Evolutionary conservation across 1,140 invertebrate genomes (phyloP).

Genomic region (Ceratitis capitata): DNA sequence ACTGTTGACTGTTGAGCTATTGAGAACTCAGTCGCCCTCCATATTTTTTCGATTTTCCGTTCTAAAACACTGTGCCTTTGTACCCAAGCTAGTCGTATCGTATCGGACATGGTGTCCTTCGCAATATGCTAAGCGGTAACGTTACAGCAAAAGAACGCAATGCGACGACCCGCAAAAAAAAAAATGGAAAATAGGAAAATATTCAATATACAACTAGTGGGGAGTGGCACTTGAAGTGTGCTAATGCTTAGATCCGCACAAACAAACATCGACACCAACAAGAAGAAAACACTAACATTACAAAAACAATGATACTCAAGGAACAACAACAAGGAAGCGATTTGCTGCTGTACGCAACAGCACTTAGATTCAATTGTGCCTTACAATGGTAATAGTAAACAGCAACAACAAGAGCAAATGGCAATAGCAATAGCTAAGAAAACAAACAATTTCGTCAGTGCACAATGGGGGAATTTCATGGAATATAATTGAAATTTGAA

Average conservation of each 20-base stretch:
- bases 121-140: background rate
- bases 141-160: background rate
- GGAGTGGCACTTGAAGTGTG: constrained; percentile 4
- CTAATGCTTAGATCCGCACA: background rate
- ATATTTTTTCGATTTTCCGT: too few species aligned
- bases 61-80: background rate
- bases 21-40: too few species aligned
- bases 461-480: constrained; percentile 24
- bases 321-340: background rate
- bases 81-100: background rate
- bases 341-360: too few species aligned
- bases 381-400: too few species aligned
- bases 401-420: too few species aligned
- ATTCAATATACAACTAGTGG: background rate
- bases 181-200: background rate
- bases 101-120: background rate
- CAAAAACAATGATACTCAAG: constrained; percentile 4
- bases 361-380: constrained; percentile 29
- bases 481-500: constrained; percentile 36
- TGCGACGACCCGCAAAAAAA: background rate
- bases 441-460: constrained; percentile 28
- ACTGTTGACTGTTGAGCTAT: too few species aligned
- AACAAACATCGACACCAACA: background rate
- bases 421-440: too few species aligned
- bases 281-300: background rate